A percentile compares a stretch with the other conserved stretches of the same genome.
Evolutionary conservation across 2,113 vertebrate genomes (phyloP).

Genomic region (Pituophis catenifer): DNA sequence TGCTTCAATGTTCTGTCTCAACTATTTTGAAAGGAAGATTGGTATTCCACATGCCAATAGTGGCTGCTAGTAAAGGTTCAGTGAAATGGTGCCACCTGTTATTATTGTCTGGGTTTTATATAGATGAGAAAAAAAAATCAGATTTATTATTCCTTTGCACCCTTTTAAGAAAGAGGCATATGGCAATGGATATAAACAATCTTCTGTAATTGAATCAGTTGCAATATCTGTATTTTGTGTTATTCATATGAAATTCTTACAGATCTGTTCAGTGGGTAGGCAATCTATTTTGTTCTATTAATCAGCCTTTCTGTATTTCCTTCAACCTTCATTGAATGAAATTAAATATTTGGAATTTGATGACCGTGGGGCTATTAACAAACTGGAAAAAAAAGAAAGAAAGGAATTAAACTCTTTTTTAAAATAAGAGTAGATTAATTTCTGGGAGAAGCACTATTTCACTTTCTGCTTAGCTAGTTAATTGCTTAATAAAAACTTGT

Average conservation of each 20-base stretch:
- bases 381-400: background rate
- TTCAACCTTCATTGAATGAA: background rate
- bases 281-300: background rate
- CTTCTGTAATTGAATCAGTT: background rate
- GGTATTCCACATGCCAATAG: background rate
- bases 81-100: background rate
- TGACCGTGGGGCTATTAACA: background rate
- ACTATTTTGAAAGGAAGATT: background rate
- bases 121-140: background rate
- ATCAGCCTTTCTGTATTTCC: background rate
- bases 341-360: background rate
- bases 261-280: background rate
- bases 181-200: background rate
- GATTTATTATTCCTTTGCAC: background rate
- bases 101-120: background rate
- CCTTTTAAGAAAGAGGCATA: background rate
- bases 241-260: background rate
- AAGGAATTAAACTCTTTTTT: constrained; percentile 38
- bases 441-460: constrained; percentile 53
- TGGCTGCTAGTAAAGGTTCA: no score
- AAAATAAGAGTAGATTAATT: background rate
- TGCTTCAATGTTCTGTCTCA: background rate
- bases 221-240: background rate
- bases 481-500: constrained; percentile 58
- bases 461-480: constrained; percentile 55